Percentiles rank a stretch among this genome's conserved stretches.
Evolutionary conservation across 1,140 invertebrate species (phyloP).

Genomic region (Armadillidium nasatum): DNA sequence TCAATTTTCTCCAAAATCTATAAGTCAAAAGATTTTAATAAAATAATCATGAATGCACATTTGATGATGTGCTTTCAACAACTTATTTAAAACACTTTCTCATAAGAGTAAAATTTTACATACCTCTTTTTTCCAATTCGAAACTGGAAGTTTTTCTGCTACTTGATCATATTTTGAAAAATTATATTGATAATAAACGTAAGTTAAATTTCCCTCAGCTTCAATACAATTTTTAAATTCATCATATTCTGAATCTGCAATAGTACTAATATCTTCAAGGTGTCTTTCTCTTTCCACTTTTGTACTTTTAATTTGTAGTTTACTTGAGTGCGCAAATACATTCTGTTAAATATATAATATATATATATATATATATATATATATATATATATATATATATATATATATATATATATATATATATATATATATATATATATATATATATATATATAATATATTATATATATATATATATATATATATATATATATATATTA

Average conservation of each 20-base stretch:
- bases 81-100: background rate
- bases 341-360: too few species aligned
- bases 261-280: background rate
- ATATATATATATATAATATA: too few species aligned
- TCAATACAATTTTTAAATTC: background rate
- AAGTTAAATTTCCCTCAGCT: background rate
- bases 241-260: background rate
- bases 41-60: background rate
- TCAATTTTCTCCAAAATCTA: constrained; percentile 61
- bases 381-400: too few species aligned
- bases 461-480: too few species aligned
- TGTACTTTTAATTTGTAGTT: too few species aligned
- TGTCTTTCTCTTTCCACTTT: too few species aligned
- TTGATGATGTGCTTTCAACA: background rate
- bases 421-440: too few species aligned
- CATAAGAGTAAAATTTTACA: background rate
- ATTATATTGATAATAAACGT: constrained; percentile 38
- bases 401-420: too few species aligned
- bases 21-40: background rate
- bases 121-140: constrained; percentile 27
- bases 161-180: constrained; percentile 19
- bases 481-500: too few species aligned
- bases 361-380: too few species aligned
- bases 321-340: too few species aligned
- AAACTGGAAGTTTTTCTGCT: constrained; percentile 29